Evolutionary conservation across 2,113 vertebrate genomes (phyloP).

Genomic region (Misgurnus mizolepis): DNA sequence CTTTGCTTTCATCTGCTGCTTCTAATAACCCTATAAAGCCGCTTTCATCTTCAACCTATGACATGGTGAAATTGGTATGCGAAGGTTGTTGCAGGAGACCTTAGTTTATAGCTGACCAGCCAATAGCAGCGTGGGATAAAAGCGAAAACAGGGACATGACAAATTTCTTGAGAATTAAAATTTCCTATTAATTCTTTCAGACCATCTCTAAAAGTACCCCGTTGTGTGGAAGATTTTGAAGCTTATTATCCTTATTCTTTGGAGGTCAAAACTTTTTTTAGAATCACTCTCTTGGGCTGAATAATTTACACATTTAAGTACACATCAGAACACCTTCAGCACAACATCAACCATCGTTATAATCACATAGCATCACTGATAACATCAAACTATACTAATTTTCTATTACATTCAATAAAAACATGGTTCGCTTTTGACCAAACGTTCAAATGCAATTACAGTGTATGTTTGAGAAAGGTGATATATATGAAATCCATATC

Average conservation of each 20-base stretch:
- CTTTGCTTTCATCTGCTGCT: slow-evolving; percentile 29
- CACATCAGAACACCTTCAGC: background rate
- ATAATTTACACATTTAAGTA: background rate
- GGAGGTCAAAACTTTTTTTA: slow-evolving; percentile 6
- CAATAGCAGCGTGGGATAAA: slow-evolving; percentile 34
- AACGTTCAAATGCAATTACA: background rate
- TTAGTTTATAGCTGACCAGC: slow-evolving; percentile 10
- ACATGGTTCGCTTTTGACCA: background rate
- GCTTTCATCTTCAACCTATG: slow-evolving; percentile 33
- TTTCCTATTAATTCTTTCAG: slow-evolving; percentile 21
- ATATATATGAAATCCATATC: background rate
- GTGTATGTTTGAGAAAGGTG: too few species aligned
- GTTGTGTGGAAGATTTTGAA: slow-evolving; percentile 19
- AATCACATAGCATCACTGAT: background rate
- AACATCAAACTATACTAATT: background rate
- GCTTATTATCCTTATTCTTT: slow-evolving; percentile 17
- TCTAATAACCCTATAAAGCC: slow-evolving; percentile 9
- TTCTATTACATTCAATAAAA: background rate
- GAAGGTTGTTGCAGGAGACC: slow-evolving; percentile 15
- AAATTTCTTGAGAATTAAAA: slow-evolving; percentile 19
- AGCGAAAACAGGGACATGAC: background rate
- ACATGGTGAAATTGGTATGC: slow-evolving; percentile 18
- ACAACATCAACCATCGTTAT: background rate
- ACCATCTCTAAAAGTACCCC: background rate
- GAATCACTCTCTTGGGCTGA: background rate